These are phyloP conservation scores for Cacajao melanocephalus DNA, from an alignment of 2,797 vertebrate genomes.

Conservation along the genomic window DNA sequence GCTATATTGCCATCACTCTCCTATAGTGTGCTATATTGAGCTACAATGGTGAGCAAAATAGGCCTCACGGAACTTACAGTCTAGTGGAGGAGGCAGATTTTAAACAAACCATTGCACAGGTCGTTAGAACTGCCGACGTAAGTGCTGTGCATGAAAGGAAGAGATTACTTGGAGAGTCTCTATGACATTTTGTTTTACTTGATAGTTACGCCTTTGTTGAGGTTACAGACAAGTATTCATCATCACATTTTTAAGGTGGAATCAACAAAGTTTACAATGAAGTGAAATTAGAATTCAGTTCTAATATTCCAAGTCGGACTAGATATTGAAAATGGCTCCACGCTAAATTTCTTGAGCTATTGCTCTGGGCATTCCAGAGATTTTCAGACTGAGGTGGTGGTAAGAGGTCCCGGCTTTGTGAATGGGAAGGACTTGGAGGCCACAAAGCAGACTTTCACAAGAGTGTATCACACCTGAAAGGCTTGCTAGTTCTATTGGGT, in stretches of 20 bases:
- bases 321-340: neutral
- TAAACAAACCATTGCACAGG: neutral
- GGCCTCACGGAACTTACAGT: constrained; percentile 7
- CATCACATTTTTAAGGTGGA: neutral
- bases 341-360: neutral
- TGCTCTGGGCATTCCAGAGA: neutral
- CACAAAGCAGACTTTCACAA: neutral
- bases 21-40: neutral
- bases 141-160: neutral
- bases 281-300: neutral
- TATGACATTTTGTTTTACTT: neutral
- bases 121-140: neutral
- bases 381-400: neutral
- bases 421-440: neutral
- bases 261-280: neutral
- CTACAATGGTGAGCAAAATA: neutral
- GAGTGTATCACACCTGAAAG: neutral
- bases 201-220: neutral
- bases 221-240: neutral
- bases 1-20: neutral
- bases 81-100: neutral
- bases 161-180: neutral
- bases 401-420: neutral
- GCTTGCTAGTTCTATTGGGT: neutral
- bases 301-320: neutral